Base-by-base conservation (phyloP, 1,140 invertebrate species). In the Drosophila pseudoobscura region DNA sequence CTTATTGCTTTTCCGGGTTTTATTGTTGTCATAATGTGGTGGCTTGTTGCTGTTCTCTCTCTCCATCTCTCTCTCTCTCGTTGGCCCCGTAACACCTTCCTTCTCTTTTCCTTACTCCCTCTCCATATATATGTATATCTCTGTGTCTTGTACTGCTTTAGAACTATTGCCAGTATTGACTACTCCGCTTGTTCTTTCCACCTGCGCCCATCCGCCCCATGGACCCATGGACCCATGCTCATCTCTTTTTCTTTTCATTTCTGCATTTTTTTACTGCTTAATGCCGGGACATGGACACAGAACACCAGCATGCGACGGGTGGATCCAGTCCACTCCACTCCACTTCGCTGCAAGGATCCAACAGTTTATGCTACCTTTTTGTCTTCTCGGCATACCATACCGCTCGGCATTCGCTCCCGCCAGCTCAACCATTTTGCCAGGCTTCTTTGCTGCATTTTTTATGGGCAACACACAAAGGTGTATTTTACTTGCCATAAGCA, bases 11-110 rank as follows among this genome's bases (percentile, higher is more conserved):
- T 65, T 63, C 61, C 58, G 52, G 64, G 62, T 68, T 87, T 87
- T 87, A 87, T 87, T 87, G 71, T 83, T 83, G 80, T 85, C 80
- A 85, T 85, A 80, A 78, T 85, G 74, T 87, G 80, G 73, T 87
- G 69, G 80, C 78, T 78, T 83, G 64, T 80, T 87, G 73, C 64
- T 66, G 39, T 46, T 68, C 53, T 20, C 17, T 54, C 31, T 15
- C 47, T 43, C n/a, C 7, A 9, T 41, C 26, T 3, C 9, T 26
- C n/a, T 8, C 29, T 22, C 22, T 45, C 31, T 41, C 39, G 9
- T 3, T 3, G 8, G 29, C 29, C 8, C 8, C 31, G 31, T 9
- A 31, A 31, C 7, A 9, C 31, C 29, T 31, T 3, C 0, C 29
- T 29, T 7, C 43, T n/a, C 22, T 44, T 24, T 39, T 22, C 1